Base-by-base conservation (phyloP, 2,888 invertebrate species). In the Drosophila birchii region DNA sequence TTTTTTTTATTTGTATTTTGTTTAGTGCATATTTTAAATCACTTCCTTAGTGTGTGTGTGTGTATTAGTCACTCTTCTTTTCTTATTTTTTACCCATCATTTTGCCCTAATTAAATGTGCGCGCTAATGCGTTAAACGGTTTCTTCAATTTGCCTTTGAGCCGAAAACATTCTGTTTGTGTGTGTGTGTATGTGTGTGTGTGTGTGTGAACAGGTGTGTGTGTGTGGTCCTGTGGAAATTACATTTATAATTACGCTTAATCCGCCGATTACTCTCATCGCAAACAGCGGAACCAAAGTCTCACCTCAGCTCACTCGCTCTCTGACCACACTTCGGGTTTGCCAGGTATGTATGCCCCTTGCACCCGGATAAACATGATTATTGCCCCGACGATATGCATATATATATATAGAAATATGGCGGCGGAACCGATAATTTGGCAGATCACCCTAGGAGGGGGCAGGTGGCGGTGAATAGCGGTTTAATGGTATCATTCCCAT, bases 1-100 rank as follows among this genome's bases (percentile, higher is more conserved):
- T 11, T 34, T 49, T 68, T 56, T 51, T 67, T 61, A 32, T n/a
- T 58, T 32, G 60, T 41, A 41, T 45, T 45, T 45, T 85, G 61
- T 41, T 68, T 68, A 73, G 83, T 81, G 85, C 71, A 76, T 80
- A 81, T 73, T 78, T 81, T 29, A 63, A 75, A 79, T 63, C 73
- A 61, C 58, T 36, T 58, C 55, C 66, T 38, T 29, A 8, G 32
- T 16, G 43, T 41, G 41, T 16, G 14, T 23, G 23, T 4, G 23
- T 11, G 18, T 32, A 8, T 23, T 16, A 18, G 16, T 11, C 41
- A 12, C 29, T 20, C 12, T 39, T 9, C 41, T 38, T 16, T 51
- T 20, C 29, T 16, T 51, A 14, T 20, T 34, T 14, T 26, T 9
- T 12, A 4, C 20, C 49, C 32, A 56, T n/a, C 34, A 47, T 18